Evolutionary conservation across 1,140 invertebrate species (phyloP).

Genomic region (Caenorhabditis tropicalis): DNA sequence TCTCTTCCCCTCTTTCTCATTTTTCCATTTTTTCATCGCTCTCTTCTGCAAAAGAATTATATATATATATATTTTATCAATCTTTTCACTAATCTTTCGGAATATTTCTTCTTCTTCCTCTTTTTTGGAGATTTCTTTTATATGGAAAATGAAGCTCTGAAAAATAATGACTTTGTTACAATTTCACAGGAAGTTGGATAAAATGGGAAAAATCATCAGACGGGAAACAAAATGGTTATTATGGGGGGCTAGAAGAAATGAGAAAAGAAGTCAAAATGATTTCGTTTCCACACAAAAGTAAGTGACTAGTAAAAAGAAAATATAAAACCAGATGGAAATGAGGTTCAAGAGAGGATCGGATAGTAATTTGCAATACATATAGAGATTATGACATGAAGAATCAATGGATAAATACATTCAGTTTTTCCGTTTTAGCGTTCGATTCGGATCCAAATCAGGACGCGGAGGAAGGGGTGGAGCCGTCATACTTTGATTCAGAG

Average conservation of each 20-base stretch:
- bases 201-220: neutral
- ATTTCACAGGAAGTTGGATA: slow-evolving; percentile 31
- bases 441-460: neutral
- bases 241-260: no score
- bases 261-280: neutral
- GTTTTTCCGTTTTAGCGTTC: slow-evolving; percentile 6
- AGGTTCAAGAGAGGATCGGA: neutral
- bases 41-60: neutral
- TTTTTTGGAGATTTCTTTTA: neutral
- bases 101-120: no score
- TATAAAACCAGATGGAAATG: slow-evolving; percentile 1
- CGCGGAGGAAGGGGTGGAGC: neutral
- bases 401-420: neutral
- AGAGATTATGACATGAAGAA: neutral
- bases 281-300: neutral
- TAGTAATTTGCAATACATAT: slow-evolving; percentile 15
- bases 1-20: neutral
- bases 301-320: slow-evolving; percentile 18
- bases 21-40: neutral
- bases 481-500: neutral
- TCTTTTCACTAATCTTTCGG: no score
- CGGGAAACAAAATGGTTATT: neutral
- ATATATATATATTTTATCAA: no score
- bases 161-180: neutral
- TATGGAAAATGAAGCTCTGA: slow-evolving; percentile 42